phyloP scores from a whole-genome alignment of 1,140 invertebrate genomes.

The Drosophila kanapiae region DNA sequence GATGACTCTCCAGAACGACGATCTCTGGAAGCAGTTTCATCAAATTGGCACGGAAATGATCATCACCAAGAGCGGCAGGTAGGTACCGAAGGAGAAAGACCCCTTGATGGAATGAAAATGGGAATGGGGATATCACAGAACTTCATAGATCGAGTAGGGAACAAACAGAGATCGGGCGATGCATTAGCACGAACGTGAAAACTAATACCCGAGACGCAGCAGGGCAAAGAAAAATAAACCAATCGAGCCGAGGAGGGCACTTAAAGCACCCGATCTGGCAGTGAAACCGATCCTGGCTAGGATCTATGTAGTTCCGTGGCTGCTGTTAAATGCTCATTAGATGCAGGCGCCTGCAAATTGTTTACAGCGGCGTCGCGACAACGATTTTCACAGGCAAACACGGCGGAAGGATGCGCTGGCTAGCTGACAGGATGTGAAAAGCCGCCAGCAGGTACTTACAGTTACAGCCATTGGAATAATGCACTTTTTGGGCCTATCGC shows the following conservation, averaged over 20 bases:
- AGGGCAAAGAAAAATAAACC: constrained; percentile 67
- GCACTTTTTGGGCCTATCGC: constrained; percentile 42
- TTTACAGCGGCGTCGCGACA: constrained; percentile 83
- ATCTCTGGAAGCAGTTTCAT: constrained; percentile 98
- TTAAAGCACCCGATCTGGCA: constrained; percentile 59
- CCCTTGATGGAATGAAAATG: not conserved
- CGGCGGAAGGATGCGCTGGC: constrained; percentile 66
- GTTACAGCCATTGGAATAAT: constrained; percentile 1
- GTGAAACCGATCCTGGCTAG: constrained; percentile 27
- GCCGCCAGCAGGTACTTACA: constrained; percentile 38
- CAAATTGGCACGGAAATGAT: constrained; percentile 99
- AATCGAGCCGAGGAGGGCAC: constrained; percentile 42
- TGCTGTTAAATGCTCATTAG: constrained; percentile 81
- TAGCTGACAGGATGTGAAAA: constrained; percentile 69
- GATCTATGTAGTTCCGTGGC: constrained; percentile 29
- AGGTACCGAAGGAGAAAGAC: constrained; percentile 24
- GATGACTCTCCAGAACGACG: constrained; percentile 92
- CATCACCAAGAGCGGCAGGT: constrained; percentile 99
- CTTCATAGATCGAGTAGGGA: constrained; percentile 1
- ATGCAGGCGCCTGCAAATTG: constrained; percentile 82
- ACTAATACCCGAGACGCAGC: constrained; percentile 62
- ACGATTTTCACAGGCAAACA: constrained; percentile 83
- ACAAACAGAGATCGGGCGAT: constrained; percentile 37
- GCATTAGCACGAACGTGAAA: constrained; percentile 76
- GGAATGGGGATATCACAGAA: not conserved